Percentiles rank a stretch among this genome's conserved stretches.
Conservation (phyloP, 2,797 vertebrate species). For the Emydoidea blandingii region DNA sequence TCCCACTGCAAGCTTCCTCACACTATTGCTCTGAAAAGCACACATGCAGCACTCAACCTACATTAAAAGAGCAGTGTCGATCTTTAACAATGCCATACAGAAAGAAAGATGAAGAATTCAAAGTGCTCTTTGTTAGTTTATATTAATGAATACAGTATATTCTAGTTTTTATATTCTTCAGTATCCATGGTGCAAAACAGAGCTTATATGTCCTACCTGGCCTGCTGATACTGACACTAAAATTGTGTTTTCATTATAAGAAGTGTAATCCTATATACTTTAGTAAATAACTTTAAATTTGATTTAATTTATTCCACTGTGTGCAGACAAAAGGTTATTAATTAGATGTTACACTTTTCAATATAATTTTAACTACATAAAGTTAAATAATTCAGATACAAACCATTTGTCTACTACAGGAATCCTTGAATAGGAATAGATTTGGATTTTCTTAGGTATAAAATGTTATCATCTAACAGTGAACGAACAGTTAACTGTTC, state of each 20-base stretch:
- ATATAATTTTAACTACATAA: not conserved
- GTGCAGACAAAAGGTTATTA: slow-evolving; percentile 17
- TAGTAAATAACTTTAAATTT: slow-evolving; percentile 7
- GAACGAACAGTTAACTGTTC: not conserved
- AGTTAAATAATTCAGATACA: slow-evolving; percentile 9
- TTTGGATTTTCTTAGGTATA: not conserved
- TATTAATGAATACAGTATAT: slow-evolving; percentile 1
- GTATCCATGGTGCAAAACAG: not conserved
- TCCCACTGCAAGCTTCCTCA: slow-evolving; percentile 88
- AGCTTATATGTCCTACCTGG: not conserved
- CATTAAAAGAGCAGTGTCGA: slow-evolving; percentile 81
- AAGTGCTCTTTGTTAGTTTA: slow-evolving; percentile 45
- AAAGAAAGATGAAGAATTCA: slow-evolving; percentile 71
- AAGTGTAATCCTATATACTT: not conserved
- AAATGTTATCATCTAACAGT: not conserved
- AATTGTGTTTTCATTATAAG: not conserved
- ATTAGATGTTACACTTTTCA: not conserved
- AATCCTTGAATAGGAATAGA: not conserved
- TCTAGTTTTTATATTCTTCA: slow-evolving; percentile 17
- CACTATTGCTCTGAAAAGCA: slow-evolving; percentile 86
- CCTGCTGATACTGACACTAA: not conserved
- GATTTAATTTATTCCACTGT: not conserved
- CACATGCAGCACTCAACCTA: slow-evolving; percentile 89
- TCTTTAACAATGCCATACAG: slow-evolving; percentile 77
- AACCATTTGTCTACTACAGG: not conserved